Conservation (phyloP, 1,140 invertebrate species). For the Antheraea pernyi region DNA sequence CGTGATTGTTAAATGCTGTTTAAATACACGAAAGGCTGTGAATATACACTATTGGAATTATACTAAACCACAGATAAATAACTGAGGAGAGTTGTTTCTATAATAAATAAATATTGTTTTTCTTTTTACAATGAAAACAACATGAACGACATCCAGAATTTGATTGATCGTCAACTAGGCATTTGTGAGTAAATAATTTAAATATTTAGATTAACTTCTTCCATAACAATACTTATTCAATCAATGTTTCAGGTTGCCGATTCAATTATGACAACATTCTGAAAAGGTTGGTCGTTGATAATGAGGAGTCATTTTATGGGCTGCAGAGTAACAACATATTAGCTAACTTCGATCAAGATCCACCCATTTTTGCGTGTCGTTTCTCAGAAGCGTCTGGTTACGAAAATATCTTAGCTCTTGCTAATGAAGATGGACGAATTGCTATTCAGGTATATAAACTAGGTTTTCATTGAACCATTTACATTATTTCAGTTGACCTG, state of each 20-base stretch:
- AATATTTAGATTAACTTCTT: neutral
- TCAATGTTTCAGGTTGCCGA: conserved; percentile 58
- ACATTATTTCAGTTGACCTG: no score
- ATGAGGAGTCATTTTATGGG: conserved; percentile 79
- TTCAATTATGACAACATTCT: conserved; percentile 74
- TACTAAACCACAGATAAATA: neutral
- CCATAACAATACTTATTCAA: neutral
- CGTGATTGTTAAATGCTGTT: neutral
- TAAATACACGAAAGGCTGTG: neutral
- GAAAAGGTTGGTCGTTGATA: conserved; percentile 67
- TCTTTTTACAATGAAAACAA: conserved; percentile 26
- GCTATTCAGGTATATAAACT: conserved; percentile 78
- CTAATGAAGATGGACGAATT: conserved; percentile 91
- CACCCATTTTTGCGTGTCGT: conserved; percentile 84
- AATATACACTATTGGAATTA: neutral
- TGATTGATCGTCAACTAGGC: conserved; percentile 74
- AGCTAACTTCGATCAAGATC: conserved; percentile 76
- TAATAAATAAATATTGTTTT: conserved; percentile 7
- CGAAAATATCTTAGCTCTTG: conserved; percentile 87
- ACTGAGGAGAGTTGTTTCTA: neutral
- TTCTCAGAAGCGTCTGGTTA: conserved; percentile 81
- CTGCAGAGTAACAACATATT: conserved; percentile 66
- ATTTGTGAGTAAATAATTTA: conserved; percentile 54
- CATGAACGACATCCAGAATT: conserved; percentile 64
- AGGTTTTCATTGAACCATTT: neutral